These are phyloP conservation scores for Oscarella lobularis DNA, from an alignment of 37 sponge, comb jelly and placozoan species.

Conservation along the genomic window DNA sequence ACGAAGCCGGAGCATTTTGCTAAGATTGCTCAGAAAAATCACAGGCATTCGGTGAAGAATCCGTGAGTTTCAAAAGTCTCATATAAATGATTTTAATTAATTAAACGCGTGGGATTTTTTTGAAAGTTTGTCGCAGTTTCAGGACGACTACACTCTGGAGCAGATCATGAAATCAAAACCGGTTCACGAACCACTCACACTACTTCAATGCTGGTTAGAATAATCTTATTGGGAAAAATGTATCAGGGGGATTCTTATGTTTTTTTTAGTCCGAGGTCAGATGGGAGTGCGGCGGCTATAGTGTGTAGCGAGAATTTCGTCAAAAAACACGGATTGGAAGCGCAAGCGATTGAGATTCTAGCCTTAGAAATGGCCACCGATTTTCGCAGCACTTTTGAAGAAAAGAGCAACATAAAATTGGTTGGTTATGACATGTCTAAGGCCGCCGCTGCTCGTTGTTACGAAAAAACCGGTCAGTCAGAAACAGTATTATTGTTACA, in stretches of 20 bases:
- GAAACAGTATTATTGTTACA: not conserved
- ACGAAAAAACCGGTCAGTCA: conserved; percentile 37
- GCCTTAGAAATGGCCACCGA: conserved; percentile 89
- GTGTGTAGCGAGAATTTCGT: conserved; percentile 84
- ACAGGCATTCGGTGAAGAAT: conserved; percentile 80
- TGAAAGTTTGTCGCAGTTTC: conserved; percentile 68
- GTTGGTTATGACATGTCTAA: conserved; percentile 78
- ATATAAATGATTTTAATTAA: not conserved
- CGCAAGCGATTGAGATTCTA: conserved; percentile 78
- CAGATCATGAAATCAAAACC: conserved; percentile 46
- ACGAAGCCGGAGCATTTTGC: conserved; percentile 77
- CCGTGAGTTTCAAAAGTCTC: conserved; percentile 38
- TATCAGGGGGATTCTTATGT: too few relatives aligned
- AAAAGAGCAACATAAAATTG: conserved; percentile 77
- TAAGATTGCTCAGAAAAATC: conserved; percentile 90
- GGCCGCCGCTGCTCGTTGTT: conserved; percentile 61
- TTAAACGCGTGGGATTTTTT: not conserved
- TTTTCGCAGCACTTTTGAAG: conserved; percentile 76
- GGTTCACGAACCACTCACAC: conserved; percentile 74
- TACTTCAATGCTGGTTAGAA: conserved; percentile 85
- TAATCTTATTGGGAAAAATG: too few relatives aligned
- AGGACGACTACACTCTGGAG: conserved; percentile 61
- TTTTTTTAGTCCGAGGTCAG: conserved; percentile 68
- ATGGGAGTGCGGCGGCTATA: conserved; percentile 78
- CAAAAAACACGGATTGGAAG: conserved; percentile 27